phyloP scores from a whole-genome alignment of 2,888 invertebrate species.

The Pheosia gnoma region DNA sequence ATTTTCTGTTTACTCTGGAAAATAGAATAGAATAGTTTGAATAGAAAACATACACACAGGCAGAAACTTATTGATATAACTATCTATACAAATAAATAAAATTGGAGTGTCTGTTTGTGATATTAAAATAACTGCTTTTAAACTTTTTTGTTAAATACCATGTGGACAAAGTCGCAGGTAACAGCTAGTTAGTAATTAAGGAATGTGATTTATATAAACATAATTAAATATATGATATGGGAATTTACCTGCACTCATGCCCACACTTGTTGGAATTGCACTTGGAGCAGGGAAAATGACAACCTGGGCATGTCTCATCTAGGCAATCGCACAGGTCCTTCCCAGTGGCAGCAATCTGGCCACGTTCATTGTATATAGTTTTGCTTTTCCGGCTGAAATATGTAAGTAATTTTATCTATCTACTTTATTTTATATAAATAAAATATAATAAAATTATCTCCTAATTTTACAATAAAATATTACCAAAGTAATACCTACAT shows the following conservation, averaged over 20 bases:
- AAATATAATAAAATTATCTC: neutral
- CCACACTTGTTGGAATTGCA: slow-evolving; percentile 91
- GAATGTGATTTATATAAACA: neutral
- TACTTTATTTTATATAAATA: no score
- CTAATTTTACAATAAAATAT: no score
- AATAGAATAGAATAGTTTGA: slow-evolving; percentile 22
- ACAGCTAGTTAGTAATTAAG: no score
- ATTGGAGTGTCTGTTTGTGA: no score
- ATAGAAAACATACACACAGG: neutral
- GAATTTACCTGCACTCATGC: slow-evolving; percentile 87
- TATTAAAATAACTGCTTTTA: no score
- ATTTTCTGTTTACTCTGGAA: slow-evolving; percentile 88
- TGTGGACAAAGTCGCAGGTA: no score
- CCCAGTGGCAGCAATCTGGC: slow-evolving; percentile 85
- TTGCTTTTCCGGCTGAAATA: slow-evolving; percentile 79
- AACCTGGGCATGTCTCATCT: slow-evolving; percentile 90
- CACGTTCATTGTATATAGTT: slow-evolving; percentile 88
- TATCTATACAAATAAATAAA: no score
- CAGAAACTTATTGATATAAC: no score
- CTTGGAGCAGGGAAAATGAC: slow-evolving; percentile 91
- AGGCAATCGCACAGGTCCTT: slow-evolving; percentile 94
- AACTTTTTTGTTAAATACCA: no score
- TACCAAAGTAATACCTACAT: no score
- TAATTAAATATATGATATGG: neutral
- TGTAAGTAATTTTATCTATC: no score